These are phyloP conservation scores for Amphilophus citrinellus DNA, from an alignment of 2,113 vertebrate genomes.

Conservation along the genomic window DNA sequence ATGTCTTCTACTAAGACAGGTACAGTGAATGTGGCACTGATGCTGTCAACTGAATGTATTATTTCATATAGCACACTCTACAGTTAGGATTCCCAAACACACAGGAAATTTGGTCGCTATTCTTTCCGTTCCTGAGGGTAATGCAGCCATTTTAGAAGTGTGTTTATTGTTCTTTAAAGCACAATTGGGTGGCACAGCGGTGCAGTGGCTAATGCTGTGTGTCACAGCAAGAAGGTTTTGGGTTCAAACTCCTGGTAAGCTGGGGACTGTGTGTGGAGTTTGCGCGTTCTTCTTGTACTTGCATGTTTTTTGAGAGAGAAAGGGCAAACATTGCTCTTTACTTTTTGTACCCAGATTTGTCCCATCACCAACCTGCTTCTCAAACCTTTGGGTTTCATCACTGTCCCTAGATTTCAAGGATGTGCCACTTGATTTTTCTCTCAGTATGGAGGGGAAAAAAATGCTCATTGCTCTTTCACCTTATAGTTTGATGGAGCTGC, in stretches of 20 bases:
- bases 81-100: neutral
- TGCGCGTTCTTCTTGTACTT: too few species aligned
- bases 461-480: too few species aligned
- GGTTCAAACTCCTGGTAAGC: neutral
- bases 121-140: neutral
- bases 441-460: too few species aligned
- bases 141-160: neutral
- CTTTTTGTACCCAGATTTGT: too few species aligned
- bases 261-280: neutral
- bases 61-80: neutral
- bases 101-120: neutral
- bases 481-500: too few species aligned
- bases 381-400: too few species aligned
- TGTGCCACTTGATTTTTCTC: too few species aligned
- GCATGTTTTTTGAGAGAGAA: too few species aligned
- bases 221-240: neutral
- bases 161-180: too few species aligned
- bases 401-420: too few species aligned
- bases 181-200: neutral
- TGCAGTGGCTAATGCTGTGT: neutral
- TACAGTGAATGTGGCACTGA: slow-evolving; percentile 8
- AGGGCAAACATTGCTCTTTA: too few species aligned
- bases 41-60: neutral
- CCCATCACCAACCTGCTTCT: too few species aligned
- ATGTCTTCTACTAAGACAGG: slow-evolving; percentile 50